Base-by-base conservation (phyloP, 1,140 invertebrate species). In the Adoxophyes honmai region DNA sequence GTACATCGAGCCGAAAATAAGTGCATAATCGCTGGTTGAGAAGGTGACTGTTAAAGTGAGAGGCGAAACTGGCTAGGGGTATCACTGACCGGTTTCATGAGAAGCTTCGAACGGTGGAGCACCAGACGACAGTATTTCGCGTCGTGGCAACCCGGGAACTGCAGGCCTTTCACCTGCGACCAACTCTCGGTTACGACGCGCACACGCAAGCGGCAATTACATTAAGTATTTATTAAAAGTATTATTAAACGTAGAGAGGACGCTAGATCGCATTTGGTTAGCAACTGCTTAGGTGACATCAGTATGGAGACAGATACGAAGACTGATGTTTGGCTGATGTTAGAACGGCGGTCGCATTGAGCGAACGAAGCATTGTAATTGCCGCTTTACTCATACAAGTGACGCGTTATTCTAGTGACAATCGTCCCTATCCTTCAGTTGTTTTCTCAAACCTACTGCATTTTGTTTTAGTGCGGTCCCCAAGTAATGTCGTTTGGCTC, bases 61-160 rank as follows among this genome's bases (percentile, higher is more conserved):
- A 28, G 21, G 15, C 39, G 56, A 64, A 39, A 53, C 48, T 62
- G 39, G 48, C 60, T 64, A 64, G 70, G 72, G 67, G 58, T 75
- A 72, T 78, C 70, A 93, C 95, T 96, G 95, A 98, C 96, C 96
- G 96, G 95, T 92, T 94, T 94, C 89, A 98, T 93, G 86, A 98
- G 94, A 91, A 97, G 95, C 87, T 95, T 94, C 91, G 96, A 98
- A 90, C 96, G 94, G 90, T 97, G 96, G 90, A 96, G 92, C 87
- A 98, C 95, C 91, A 96, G 95, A 81, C 96, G 95, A 93, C 96
- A 97, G 92, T 97, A 97, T 88, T 94, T 93, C 81, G 96, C 94
- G 92, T 98, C 96, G 90, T 96, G 94, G 91, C 96, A 96, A 88
- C 97, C 97, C 85, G 96, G 96, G 91, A 97, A 97, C 93, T 95